Conservation (phyloP, 1,140 invertebrate species). For the Eulimnadia texana region DNA sequence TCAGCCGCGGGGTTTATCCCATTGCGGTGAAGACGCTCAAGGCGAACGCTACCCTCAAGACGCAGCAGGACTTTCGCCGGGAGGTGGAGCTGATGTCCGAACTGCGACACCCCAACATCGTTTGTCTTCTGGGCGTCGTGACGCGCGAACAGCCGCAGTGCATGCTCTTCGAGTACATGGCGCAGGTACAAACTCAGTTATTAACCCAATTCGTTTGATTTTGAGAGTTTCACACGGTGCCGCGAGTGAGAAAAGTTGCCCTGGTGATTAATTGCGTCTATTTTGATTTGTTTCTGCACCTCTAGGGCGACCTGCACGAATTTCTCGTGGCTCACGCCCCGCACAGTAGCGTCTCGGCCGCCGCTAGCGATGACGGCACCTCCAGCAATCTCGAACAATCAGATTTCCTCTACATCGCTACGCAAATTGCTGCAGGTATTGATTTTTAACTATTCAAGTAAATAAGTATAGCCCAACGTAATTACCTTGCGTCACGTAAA, state of each 20-base stretch:
- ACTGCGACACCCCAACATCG: conserved; percentile 86
- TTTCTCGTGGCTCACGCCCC: conserved; percentile 82
- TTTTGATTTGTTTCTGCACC: conserved; percentile 16
- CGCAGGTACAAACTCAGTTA: conserved; percentile 30
- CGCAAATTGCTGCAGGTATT: conserved; percentile 73
- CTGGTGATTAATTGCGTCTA: too few species aligned
- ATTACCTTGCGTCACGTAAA: too few species aligned
- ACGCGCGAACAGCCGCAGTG: conserved; percentile 81
- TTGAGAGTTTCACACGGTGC: too few species aligned
- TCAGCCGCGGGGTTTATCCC: conserved; percentile 41
- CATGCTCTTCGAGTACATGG: conserved; percentile 95
- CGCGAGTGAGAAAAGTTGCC: too few species aligned
- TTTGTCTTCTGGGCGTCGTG: conserved; percentile 83
- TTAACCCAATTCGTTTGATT: not conserved
- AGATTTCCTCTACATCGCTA: conserved; percentile 68
- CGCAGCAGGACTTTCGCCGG: conserved; percentile 75
- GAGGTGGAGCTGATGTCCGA: conserved; percentile 83
- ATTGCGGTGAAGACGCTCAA: conserved; percentile 91
- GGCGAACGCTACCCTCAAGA: conserved; percentile 80
- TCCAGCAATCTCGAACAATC: conserved; percentile 52
- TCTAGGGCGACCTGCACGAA: conserved; percentile 81
- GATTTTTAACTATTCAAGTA: not conserved
- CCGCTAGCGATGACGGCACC: conserved; percentile 42
- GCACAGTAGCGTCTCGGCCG: conserved; percentile 36
- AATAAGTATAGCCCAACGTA: not conserved